A percentile compares a stretch with the other conserved stretches of the same genome.
Evolutionary conservation across 2,888 invertebrate species (phyloP).

Genomic region (Vanessa cardui): DNA sequence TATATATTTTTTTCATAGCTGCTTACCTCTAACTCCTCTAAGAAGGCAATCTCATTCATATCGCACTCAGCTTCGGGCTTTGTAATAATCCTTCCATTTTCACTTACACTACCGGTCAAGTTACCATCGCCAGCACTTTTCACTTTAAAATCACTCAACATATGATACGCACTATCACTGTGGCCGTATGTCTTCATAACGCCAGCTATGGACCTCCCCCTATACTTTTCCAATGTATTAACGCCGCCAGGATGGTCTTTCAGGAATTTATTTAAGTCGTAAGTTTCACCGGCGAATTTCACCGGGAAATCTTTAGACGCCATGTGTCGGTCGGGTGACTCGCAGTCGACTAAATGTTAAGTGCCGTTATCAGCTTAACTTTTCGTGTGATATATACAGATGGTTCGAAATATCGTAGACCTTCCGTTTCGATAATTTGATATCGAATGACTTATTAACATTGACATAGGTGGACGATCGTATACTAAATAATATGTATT

Average conservation of each 20-base stretch:
- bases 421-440: background rate
- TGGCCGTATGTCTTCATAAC: slow-evolving; percentile 83
- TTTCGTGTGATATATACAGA: slow-evolving; percentile 41
- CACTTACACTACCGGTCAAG: slow-evolving; percentile 67
- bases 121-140: slow-evolving; percentile 69
- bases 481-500: too few relatives aligned
- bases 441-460: background rate
- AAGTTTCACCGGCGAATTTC: slow-evolving; percentile 73
- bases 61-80: slow-evolving; percentile 57
- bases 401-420: slow-evolving; percentile 20
- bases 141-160: slow-evolving; percentile 84
- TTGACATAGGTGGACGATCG: background rate
- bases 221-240: slow-evolving; percentile 83
- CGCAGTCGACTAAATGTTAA: slow-evolving; percentile 43
- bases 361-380: slow-evolving; percentile 28
- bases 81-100: slow-evolving; percentile 68
- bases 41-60: slow-evolving; percentile 61
- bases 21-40: slow-evolving; percentile 73
- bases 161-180: slow-evolving; percentile 85
- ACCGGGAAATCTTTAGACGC: slow-evolving; percentile 60
- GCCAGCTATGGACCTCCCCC: slow-evolving; percentile 78
- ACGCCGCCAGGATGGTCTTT: slow-evolving; percentile 89
- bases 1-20: background rate
- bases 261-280: slow-evolving; percentile 86
- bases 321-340: slow-evolving; percentile 46